phyloP scores from a whole-genome alignment of 1,140 invertebrate species.

The Lanistes nyassanus region DNA sequence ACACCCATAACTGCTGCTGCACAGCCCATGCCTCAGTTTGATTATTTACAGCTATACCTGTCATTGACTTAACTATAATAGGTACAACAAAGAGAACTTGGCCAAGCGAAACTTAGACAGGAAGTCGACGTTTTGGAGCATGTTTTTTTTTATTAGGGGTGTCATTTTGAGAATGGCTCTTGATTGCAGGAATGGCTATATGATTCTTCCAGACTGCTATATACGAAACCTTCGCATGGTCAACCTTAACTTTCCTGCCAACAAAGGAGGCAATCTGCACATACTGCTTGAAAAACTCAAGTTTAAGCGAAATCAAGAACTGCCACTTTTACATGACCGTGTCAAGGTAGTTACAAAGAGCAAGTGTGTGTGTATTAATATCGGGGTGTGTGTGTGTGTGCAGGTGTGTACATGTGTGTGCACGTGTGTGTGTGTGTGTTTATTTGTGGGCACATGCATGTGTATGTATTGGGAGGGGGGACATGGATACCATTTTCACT shows the following conservation, averaged over 20 bases:
- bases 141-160: not conserved
- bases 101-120: too few relatives aligned
- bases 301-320: not conserved
- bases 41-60: not conserved
- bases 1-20: not conserved
- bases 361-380: too few relatives aligned
- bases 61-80: not conserved
- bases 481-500: constrained; percentile 12
- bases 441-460: not conserved
- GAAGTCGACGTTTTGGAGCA: too few relatives aligned
- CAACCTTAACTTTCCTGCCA: constrained; percentile 29
- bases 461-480: not conserved
- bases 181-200: constrained; percentile 21
- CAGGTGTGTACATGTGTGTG: too few relatives aligned
- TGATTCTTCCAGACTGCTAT: constrained; percentile 40
- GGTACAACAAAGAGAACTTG: too few relatives aligned
- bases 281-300: constrained; percentile 29
- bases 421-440: not conserved
- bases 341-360: not conserved
- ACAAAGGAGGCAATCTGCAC: constrained; percentile 25
- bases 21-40: not conserved
- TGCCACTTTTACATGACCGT: constrained; percentile 1
- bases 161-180: not conserved
- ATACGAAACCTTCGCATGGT: constrained; percentile 35
- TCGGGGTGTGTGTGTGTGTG: not conserved